A percentile compares a stretch with the other conserved stretches of the same genome.
These are phyloP conservation scores for Castor canadensis DNA, from an alignment of 2,113 vertebrate species.

Conservation along the genomic window DNA sequence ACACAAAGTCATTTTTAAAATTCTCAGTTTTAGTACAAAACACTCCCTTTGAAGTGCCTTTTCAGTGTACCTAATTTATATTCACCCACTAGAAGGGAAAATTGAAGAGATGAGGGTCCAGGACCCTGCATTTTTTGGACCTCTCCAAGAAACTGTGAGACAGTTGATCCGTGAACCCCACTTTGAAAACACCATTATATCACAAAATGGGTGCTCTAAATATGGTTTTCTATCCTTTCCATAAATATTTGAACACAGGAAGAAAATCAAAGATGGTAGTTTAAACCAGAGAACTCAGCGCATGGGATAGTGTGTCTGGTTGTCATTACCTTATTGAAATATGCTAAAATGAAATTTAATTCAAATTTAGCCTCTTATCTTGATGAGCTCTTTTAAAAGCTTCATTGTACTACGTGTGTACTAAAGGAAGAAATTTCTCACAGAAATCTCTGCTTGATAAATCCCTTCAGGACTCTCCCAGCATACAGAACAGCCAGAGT, in stretches of 20 bases:
- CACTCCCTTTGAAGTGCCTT: background rate
- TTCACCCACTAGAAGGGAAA: background rate
- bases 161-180: background rate
- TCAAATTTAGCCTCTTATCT: conserved; percentile 8
- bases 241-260: background rate
- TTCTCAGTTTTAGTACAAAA: background rate
- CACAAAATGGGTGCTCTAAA: background rate
- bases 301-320: background rate
- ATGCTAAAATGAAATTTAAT: conserved; percentile 6
- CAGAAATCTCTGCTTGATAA: background rate
- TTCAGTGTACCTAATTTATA: background rate
- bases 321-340: background rate
- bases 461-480: background rate
- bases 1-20: background rate
- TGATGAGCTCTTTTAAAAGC: conserved; percentile 3
- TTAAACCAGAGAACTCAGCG: background rate
- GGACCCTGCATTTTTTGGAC: background rate
- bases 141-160: background rate
- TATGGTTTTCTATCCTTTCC: background rate
- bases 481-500: background rate
- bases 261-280: conserved; percentile 22
- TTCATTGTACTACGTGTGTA: background rate
- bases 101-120: background rate
- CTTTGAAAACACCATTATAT: background rate
- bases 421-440: background rate